phyloP scores from a whole-genome alignment of 64 coral and sea anemone species.

The Orbicella faveolata region DNA sequence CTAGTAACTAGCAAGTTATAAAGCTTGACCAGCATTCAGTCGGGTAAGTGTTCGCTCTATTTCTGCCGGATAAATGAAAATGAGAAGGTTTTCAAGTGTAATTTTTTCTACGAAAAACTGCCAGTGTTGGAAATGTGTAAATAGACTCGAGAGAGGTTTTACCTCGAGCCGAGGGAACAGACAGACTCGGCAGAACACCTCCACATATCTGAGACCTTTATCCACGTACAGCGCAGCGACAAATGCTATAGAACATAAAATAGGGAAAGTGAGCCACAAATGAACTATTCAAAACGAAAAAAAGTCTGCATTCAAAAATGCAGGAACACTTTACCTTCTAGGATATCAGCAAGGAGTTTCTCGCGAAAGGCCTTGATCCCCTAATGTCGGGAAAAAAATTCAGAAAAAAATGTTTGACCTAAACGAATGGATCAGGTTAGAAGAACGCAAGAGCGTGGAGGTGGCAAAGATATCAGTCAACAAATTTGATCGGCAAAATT shows the following conservation, averaged over 20 bases:
- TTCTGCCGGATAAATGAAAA: too few relatives aligned
- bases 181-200: constrained; percentile 91
- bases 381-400: background rate
- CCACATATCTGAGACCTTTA: constrained; percentile 86
- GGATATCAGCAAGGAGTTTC: constrained; percentile 82
- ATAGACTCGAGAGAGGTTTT: background rate
- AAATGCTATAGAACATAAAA: constrained; percentile 65
- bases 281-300: background rate
- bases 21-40: too few relatives aligned
- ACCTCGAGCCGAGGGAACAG: constrained; percentile 93
- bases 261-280: background rate
- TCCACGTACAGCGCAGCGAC: constrained; percentile 93
- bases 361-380: constrained; percentile 61
- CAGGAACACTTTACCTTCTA: constrained; percentile 74
- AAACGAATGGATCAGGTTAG: too few relatives aligned
- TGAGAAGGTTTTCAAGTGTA: too few relatives aligned
- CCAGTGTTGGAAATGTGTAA: background rate
- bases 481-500: too few relatives aligned
- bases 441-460: too few relatives aligned
- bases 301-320: background rate
- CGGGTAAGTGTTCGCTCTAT: too few relatives aligned
- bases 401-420: background rate
- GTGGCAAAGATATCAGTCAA: too few relatives aligned
- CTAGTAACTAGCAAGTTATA: too few relatives aligned
- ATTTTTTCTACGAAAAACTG: too few relatives aligned